These are phyloP conservation scores for Parelbella ahira DNA, from an alignment of 2,888 invertebrate genomes.

Conservation along the genomic window DNA sequence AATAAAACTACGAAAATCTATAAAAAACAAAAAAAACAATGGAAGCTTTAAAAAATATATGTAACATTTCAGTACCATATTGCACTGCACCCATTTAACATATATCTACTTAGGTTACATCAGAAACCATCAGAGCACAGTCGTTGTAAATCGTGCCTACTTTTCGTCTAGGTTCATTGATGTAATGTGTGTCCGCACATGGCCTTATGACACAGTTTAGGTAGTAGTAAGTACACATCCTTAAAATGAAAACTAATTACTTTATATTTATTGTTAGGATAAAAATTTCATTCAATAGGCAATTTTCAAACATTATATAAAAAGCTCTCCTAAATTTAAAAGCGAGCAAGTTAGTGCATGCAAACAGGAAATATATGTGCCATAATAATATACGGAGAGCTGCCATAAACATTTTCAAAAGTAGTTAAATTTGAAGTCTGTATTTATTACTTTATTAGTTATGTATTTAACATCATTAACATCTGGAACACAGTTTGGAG, in stretches of 20 bases:
- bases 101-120: constrained; percentile 36
- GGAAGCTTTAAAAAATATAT: constrained; percentile 9
- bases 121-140: constrained; percentile 44
- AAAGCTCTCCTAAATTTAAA: constrained; percentile 61
- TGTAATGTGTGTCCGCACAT: constrained; percentile 36
- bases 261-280: constrained; percentile 31
- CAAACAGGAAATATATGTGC: constrained; percentile 67
- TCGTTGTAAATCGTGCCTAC: constrained; percentile 22
- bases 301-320: constrained; percentile 46
- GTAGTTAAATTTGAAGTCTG: constrained; percentile 31
- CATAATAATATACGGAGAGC: constrained; percentile 59
- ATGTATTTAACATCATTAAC: constrained; percentile 28
- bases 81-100: constrained; percentile 61
- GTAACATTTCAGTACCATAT: constrained; percentile 29
- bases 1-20: constrained; percentile 30
- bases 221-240: constrained; percentile 47
- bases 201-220: constrained; percentile 36
- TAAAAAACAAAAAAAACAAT: constrained; percentile 26
- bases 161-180: constrained; percentile 11
- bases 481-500: constrained; percentile 50
- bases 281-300: constrained; percentile 65
- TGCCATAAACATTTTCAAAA: constrained; percentile 45
- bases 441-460: constrained; percentile 30
- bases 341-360: constrained; percentile 68
- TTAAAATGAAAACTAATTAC: constrained; percentile 34